These are phyloP conservation scores for human DNA, from an alignment of 2,113 vertebrate genomes.

Conservation along the genomic window DNA sequence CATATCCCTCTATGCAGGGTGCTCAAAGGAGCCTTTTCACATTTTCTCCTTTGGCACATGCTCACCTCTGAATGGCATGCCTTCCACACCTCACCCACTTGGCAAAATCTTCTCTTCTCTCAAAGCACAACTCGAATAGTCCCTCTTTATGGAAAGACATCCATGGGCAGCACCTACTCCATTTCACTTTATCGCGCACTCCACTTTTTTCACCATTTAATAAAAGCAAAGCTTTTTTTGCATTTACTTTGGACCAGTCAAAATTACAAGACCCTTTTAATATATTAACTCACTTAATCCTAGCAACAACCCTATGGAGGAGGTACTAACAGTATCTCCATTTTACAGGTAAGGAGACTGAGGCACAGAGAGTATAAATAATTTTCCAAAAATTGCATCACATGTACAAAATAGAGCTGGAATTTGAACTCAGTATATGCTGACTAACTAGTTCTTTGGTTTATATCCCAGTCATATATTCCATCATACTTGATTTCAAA, in stretches of 20 bases:
- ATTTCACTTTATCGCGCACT: not conserved
- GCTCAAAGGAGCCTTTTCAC: not conserved
- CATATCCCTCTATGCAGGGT: too few species aligned
- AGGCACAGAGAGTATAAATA: not conserved
- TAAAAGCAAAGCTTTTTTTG: not conserved
- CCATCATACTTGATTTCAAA: not conserved
- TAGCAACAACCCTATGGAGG: not conserved
- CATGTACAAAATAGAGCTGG: not conserved
- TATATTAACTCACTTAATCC: not conserved
- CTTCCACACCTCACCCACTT: too few species aligned
- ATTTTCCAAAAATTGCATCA: not conserved
- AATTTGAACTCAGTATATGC: not conserved
- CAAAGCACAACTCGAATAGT: not conserved
- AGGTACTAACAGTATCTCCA: not conserved
- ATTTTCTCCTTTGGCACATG: not conserved
- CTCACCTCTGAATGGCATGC: not conserved
- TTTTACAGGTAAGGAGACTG: not conserved
- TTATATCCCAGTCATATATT: not conserved
- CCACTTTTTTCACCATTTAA: not conserved
- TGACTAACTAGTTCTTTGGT: not conserved
- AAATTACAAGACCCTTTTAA: not conserved
- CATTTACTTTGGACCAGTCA: not conserved
- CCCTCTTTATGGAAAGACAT: not conserved
- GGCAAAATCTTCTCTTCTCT: not conserved
- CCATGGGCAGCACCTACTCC: accelerated